These are phyloP conservation scores for Xiphophorus maculatus DNA, from an alignment of 2,113 vertebrate species.

Conservation along the genomic window DNA sequence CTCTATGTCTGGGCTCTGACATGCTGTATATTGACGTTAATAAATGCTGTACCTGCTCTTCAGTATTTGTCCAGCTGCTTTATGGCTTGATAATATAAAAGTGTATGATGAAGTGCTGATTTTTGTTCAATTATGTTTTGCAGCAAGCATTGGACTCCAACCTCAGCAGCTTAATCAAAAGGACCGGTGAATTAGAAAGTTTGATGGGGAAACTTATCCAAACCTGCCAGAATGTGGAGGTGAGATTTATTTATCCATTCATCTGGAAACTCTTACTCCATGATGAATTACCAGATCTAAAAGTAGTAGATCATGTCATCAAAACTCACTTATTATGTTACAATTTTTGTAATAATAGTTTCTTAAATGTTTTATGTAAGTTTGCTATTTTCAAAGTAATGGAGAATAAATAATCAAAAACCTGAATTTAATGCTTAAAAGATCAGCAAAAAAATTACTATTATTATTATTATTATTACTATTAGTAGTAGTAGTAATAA, in stretches of 20 bases:
- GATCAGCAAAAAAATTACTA: too few species aligned
- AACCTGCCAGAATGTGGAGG: slow-evolving; percentile 98
- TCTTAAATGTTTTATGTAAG: neutral
- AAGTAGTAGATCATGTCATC: slow-evolving; percentile 30
- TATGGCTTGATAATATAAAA: slow-evolving; percentile 25
- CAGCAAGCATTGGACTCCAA: slow-evolving; percentile 97
- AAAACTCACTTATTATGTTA: slow-evolving; percentile 30
- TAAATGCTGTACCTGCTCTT: slow-evolving; percentile 24
- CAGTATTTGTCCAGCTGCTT: slow-evolving; percentile 51
- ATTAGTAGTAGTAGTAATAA: too few species aligned
- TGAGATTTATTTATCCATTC: slow-evolving; percentile 77
- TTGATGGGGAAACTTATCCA: slow-evolving; percentile 98
- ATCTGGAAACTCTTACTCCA: slow-evolving; percentile 31
- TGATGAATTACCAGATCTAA: slow-evolving; percentile 47
- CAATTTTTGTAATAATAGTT: neutral
- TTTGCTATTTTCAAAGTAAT: slow-evolving; percentile 5
- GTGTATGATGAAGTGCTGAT: slow-evolving; percentile 35
- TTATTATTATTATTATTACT: too few species aligned
- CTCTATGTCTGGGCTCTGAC: slow-evolving; percentile 21
- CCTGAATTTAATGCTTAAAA: neutral
- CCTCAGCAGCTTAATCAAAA: slow-evolving; percentile 96
- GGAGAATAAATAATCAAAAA: neutral
- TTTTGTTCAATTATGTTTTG: slow-evolving; percentile 60
- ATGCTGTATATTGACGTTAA: slow-evolving; percentile 20
- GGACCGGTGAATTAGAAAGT: slow-evolving; percentile 97